Evolutionary conservation across 2,888 invertebrate genomes (phyloP).

Genomic region (Therioaphis trifolii): DNA sequence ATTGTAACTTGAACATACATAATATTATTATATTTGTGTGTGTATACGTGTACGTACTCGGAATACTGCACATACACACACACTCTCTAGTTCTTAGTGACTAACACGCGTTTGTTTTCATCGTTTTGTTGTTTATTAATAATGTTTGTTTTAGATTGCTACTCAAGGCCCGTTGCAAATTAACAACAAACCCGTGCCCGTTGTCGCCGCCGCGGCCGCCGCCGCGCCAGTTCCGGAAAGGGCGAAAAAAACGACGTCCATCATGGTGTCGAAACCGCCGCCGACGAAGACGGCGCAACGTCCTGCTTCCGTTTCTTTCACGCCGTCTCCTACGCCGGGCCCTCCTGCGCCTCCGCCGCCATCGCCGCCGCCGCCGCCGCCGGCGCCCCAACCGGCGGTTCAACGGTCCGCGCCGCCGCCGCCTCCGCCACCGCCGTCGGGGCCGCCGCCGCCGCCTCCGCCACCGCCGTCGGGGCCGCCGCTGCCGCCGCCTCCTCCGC

Average conservation of each 20-base stretch:
- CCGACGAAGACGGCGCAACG: not conserved
- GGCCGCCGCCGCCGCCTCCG: conserved; percentile 41
- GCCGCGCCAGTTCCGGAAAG: conserved; percentile 16
- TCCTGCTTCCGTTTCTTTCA: not conserved
- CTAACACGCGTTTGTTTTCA: too few species aligned
- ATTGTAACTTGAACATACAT: too few species aligned
- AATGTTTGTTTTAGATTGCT: conserved; percentile 35
- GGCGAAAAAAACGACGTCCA: conserved; percentile 20
- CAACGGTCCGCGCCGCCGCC: too few species aligned
- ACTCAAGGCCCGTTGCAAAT: conserved; percentile 56
- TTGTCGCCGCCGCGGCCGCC: conserved; percentile 36
- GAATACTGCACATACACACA: too few species aligned
- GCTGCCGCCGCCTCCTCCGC: conserved; percentile 60
- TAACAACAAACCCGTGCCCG: conserved; percentile 41
- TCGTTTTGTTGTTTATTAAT: too few species aligned
- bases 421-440: conserved; percentile 59
- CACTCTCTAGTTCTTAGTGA: too few species aligned
- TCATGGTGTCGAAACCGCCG: conserved; percentile 22
- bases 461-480: conserved; percentile 37
- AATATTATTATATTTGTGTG: too few species aligned
- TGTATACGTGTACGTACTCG: too few species aligned
- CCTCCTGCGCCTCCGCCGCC: conserved; percentile 62
- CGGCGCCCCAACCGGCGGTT: too few species aligned
- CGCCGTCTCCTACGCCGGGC: conserved; percentile 45
- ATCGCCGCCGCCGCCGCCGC: conserved; percentile 57